These are phyloP conservation scores for Stichodactyla mertensii DNA, from an alignment of 64 coral and sea anemone genomes.

Conservation along the genomic window DNA sequence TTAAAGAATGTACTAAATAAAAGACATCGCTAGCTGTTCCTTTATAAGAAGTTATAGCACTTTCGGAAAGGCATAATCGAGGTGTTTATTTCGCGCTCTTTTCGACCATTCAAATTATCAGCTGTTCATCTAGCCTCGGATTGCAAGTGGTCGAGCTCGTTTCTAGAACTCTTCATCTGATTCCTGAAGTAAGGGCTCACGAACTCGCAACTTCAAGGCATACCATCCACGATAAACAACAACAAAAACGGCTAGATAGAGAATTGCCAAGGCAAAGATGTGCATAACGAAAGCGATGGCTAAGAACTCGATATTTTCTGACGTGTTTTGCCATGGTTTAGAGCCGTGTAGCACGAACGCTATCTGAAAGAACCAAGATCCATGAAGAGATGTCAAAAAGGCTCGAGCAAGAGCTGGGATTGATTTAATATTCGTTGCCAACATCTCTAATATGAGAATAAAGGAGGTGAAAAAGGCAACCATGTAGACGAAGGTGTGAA, in stretches of 20 bases:
- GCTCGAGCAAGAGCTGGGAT: constrained; percentile 27
- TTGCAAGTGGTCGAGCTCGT: background rate
- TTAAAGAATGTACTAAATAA: too few species aligned
- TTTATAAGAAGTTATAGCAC: too few species aligned
- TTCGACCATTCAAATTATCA: background rate
- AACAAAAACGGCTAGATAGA: constrained; percentile 22
- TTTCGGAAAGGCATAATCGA: too few species aligned
- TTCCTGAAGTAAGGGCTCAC: background rate
- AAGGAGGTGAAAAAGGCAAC: constrained; percentile 39
- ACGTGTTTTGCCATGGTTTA: constrained; percentile 39
- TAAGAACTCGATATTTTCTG: constrained; percentile 48
- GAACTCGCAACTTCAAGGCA: background rate
- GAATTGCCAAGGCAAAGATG: constrained; percentile 19
- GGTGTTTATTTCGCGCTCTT: background rate
- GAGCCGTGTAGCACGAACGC: constrained; percentile 57
- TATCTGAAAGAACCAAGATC: constrained; percentile 73
- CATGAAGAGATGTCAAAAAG: constrained; percentile 59
- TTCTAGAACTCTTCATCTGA: background rate
- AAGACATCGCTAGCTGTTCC: too few species aligned
- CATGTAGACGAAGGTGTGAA: constrained; percentile 76
- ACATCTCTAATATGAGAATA: constrained; percentile 41
- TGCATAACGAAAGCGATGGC: constrained; percentile 49
- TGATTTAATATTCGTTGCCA: background rate
- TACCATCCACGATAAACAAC: constrained; percentile 25
- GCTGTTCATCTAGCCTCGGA: background rate